Evolutionary conservation across 2,113 vertebrate genomes (phyloP), one percentile per base, ranked within the genome.

Genomic region (Pelecanus crispus): DNA sequence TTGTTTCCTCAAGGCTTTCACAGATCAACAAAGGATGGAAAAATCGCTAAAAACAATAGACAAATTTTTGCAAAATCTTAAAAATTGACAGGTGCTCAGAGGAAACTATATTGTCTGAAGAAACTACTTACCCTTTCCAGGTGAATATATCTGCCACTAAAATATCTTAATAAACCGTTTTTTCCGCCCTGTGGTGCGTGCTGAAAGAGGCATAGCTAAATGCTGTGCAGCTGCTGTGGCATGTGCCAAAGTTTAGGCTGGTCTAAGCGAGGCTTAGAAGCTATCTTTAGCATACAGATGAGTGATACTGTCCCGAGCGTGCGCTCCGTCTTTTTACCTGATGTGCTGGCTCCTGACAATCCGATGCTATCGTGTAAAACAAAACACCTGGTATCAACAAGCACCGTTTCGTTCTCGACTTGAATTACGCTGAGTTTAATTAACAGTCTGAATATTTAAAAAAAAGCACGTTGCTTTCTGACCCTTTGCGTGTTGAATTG

Each of bases 221-320:
- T 14, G 71, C 52, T 55, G 36, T 42, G 81, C 87, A 91, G 93
- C 90, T 95, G 91, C 90, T 59, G 0, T 17, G 61, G 63, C 10
- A 10, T 62, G 65, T 92, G 88, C 85, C 81, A 90, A 81, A 83
- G 87, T 53, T 83, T 67, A 52, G 61, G 6, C 65, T 72, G 90
- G 85, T 88, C 44, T 95, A 36, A 94, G 58, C 0, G 0, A 89
- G 78, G 74, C 63, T 72, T 36, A 53, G 87, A 38, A 67, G 67
- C 67, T 92, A 15, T 91, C 70, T 94, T 79, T 73, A 94, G 95
- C 73, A 50, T 66, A n/a, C 87, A 92, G 80, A 86, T 86, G 87
- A 91, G 75, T 36, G 74, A 90, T 59, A 56, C 32, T 71, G 34
- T 59, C 85, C 82, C 25, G 21, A 74, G 58, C 15, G 38, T 2